Conservation (phyloP, 2,797 vertebrate genomes). For the Cyprinodon diabolis region DNA sequence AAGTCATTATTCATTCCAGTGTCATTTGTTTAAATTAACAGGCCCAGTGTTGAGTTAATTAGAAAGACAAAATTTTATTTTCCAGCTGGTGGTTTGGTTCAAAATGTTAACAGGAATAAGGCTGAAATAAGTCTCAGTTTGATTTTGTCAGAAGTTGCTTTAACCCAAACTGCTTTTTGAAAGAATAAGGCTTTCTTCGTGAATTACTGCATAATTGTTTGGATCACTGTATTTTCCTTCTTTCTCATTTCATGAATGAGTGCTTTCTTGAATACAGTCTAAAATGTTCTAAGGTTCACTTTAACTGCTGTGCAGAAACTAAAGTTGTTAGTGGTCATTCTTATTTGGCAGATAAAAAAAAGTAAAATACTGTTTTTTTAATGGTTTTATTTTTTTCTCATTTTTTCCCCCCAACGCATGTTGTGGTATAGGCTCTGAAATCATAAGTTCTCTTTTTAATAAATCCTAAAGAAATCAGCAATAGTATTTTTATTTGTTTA, state of each 20-base stretch:
- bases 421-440: background rate
- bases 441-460: background rate
- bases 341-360: too few relatives aligned
- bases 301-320: background rate
- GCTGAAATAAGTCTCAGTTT: background rate
- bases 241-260: background rate
- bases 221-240: background rate
- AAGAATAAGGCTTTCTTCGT: background rate
- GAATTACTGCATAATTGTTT: background rate
- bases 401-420: too few relatives aligned
- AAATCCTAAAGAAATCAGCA: background rate
- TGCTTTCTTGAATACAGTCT: background rate
- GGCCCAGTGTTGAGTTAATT: background rate
- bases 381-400: background rate
- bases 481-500: background rate
- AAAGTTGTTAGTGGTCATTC: background rate
- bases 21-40: slow-evolving; percentile 3
- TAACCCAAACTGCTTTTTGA: background rate
- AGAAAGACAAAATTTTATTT: background rate
- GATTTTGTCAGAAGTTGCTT: background rate
- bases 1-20: background rate
- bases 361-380: too few relatives aligned
- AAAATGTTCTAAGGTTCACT: background rate
- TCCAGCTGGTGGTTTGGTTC: background rate
- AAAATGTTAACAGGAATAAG: background rate